Percentiles rank a stretch among this genome's conserved stretches.
phyloP scores from a whole-genome alignment of 2,888 invertebrate species.

The Nomada flava region DNA sequence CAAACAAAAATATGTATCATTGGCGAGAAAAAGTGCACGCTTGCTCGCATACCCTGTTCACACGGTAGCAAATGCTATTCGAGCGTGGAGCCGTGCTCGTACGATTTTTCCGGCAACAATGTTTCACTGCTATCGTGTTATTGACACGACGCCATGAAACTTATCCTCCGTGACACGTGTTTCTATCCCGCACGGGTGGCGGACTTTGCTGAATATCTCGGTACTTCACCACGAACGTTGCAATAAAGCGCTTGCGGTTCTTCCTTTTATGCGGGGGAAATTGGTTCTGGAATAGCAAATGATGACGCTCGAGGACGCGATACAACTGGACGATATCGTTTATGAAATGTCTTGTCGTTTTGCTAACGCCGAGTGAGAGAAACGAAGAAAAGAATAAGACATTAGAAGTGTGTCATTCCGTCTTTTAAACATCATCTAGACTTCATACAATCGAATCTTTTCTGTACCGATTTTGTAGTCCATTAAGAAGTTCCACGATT shows the following conservation, averaged over 20 bases:
- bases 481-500: too few relatives aligned
- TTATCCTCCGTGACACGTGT: constrained; percentile 17
- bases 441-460: too few relatives aligned
- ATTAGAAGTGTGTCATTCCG: background rate
- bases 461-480: too few relatives aligned
- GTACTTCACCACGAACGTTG: constrained; percentile 9
- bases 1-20: background rate
- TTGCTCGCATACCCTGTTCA: background rate
- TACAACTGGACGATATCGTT: constrained; percentile 23
- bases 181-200: constrained; percentile 14
- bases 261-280: constrained; percentile 39
- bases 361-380: background rate
- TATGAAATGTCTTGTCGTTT: constrained; percentile 12
- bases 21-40: background rate
- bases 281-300: constrained; percentile 44
- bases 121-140: background rate
- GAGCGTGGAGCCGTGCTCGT: background rate
- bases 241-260: constrained; percentile 36
- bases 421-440: too few relatives aligned
- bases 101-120: background rate
- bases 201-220: constrained; percentile 29
- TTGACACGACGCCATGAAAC: constrained; percentile 24
- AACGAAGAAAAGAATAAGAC: background rate
- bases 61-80: background rate
- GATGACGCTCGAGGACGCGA: constrained; percentile 17